phyloP scores from a whole-genome alignment of 1,140 invertebrate species.

The Ruditapes philippinarum region DNA sequence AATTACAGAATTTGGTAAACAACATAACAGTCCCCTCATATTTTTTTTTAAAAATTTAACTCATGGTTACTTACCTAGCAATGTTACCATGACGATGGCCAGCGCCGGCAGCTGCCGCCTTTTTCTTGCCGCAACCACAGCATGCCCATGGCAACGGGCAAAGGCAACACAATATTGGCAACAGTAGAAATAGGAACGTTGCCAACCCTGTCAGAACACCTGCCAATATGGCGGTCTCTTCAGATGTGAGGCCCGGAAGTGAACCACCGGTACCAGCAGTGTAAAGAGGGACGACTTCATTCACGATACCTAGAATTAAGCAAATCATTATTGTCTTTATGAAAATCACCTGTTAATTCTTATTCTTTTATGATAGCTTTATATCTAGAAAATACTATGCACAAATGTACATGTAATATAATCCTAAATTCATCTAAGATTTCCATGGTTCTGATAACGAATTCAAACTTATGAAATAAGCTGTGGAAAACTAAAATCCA shows the following conservation, averaged over 20 bases:
- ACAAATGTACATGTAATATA: too few species aligned
- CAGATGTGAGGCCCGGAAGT: conserved; percentile 49
- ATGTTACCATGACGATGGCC: conserved; percentile 39
- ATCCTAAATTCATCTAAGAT: too few species aligned
- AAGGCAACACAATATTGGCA: conserved; percentile 61
- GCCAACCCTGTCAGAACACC: conserved; percentile 57
- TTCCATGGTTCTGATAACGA: too few species aligned
- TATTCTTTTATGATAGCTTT: too few species aligned
- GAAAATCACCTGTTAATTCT: too few species aligned
- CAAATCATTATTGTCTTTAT: too few species aligned
- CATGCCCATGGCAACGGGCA: conserved; percentile 54
- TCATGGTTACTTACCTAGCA: conserved; percentile 27
- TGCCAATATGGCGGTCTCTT: conserved; percentile 65
- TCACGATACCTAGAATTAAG: conserved; percentile 39
- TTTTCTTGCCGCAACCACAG: conserved; percentile 42
- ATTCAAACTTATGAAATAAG: too few species aligned
- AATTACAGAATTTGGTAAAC: too few species aligned
- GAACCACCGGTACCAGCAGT: conserved; percentile 25
- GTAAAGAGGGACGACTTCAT: conserved; percentile 39
- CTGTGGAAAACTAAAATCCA: too few species aligned
- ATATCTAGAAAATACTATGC: too few species aligned
- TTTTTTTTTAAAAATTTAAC: too few species aligned
- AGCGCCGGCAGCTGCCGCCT: conserved; percentile 9
- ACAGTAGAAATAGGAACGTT: conserved; percentile 47
- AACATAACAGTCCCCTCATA: too few species aligned